phyloP scores from a whole-genome alignment of 2,888 invertebrate genomes.

The Clanis bilineata region DNA sequence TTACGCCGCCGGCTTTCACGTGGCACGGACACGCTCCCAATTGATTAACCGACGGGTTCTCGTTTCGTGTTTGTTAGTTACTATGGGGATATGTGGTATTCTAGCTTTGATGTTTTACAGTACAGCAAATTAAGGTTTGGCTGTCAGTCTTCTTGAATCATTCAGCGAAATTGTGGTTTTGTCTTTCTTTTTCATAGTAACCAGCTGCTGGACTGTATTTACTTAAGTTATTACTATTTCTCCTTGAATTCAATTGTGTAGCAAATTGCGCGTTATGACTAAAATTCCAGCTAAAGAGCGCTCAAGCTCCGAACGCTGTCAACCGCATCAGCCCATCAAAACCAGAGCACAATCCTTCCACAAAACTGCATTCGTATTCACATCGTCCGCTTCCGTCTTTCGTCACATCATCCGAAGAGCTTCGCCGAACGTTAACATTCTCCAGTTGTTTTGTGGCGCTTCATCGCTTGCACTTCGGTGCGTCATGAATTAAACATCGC shows the following conservation, averaged over 20 bases:
- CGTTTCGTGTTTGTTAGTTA: neutral
- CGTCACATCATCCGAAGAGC: constrained; percentile 42
- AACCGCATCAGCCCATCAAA: constrained; percentile 19
- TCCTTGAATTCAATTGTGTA: neutral
- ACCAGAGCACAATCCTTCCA: constrained; percentile 19
- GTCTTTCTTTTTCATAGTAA: neutral
- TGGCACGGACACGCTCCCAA: constrained; percentile 5
- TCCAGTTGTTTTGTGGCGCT: constrained; percentile 30
- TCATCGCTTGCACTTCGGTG: constrained; percentile 36
- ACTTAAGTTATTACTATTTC: neutral
- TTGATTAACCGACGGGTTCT: constrained; percentile 6
- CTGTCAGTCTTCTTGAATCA: neutral
- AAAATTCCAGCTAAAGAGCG: neutral
- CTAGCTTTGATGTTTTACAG: constrained; percentile 6
- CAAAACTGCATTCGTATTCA: constrained; percentile 31
- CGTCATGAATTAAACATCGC: constrained; percentile 62
- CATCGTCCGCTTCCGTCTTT: constrained; percentile 33
- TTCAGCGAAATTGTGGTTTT: neutral
- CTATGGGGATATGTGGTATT: neutral
- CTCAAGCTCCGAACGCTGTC: neutral
- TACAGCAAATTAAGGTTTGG: neutral
- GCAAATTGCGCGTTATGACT: neutral
- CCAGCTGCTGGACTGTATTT: too few species aligned
- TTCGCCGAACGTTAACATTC: constrained; percentile 57
- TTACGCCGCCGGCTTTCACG: constrained; percentile 13